These are phyloP conservation scores for Eilema sororculum DNA, from an alignment of 2,888 invertebrate genomes.

Conservation along the genomic window DNA sequence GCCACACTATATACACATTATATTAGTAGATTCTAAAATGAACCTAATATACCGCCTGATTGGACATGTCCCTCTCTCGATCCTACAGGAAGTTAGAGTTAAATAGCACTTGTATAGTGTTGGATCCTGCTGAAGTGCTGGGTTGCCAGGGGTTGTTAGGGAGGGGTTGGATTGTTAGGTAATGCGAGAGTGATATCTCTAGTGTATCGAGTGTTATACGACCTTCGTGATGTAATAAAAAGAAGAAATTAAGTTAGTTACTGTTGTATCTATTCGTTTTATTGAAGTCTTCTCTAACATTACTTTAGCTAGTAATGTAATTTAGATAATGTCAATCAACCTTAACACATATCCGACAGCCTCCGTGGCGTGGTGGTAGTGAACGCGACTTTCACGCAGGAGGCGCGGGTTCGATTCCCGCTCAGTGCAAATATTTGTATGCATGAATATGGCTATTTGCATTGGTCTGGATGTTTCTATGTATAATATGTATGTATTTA, in stretches of 20 bases:
- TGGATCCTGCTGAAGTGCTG: background rate
- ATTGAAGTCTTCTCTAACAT: background rate
- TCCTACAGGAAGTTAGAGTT: background rate
- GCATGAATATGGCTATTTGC: too few relatives aligned
- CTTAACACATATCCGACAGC: conserved; percentile 1
- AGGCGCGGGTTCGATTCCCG: too few relatives aligned
- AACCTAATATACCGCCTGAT: too few relatives aligned
- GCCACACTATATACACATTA: too few relatives aligned
- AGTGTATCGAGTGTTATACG: background rate
- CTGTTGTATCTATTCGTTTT: background rate
- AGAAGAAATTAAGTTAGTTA: background rate
- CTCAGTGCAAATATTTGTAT: too few relatives aligned
- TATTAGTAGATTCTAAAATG: too few relatives aligned
- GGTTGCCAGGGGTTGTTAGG: background rate
- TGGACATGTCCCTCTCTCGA: background rate
- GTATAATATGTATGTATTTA: too few relatives aligned
- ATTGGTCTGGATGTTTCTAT: too few relatives aligned
- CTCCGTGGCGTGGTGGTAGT: too few relatives aligned
- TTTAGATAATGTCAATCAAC: background rate
- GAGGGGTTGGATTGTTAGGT: background rate
- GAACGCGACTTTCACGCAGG: too few relatives aligned
- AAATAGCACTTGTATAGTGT: background rate
- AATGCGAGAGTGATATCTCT: background rate
- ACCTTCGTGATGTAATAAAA: background rate
- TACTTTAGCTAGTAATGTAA: conserved; percentile 1